phyloP scores from a whole-genome alignment of 2,888 invertebrate species.

The Eueremaeus valkanovi region DNA sequence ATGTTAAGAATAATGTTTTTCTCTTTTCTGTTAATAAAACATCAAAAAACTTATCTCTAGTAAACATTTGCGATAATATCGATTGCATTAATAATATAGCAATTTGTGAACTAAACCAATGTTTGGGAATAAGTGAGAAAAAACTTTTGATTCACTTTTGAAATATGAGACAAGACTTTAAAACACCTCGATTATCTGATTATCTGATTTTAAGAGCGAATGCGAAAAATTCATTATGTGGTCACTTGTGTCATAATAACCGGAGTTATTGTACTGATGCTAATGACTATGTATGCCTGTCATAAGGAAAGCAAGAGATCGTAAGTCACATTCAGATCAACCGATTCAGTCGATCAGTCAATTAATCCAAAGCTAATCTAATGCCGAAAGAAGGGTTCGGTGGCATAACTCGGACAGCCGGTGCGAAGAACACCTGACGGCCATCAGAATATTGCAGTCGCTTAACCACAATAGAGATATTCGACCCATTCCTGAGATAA shows the following conservation, averaged over 20 bases:
- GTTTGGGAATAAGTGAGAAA: neutral
- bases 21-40: neutral
- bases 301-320: slow-evolving; percentile 26
- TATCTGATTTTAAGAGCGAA: neutral
- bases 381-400: neutral
- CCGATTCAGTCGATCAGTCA: no score
- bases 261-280: neutral
- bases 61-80: slow-evolving; percentile 21
- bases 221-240: slow-evolving; percentile 18
- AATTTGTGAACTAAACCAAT: slow-evolving; percentile 14
- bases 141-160: neutral
- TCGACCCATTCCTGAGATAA: neutral
- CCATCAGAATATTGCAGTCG: neutral
- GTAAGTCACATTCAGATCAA: neutral
- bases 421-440: neutral
- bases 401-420: neutral
- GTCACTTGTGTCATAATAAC: slow-evolving; percentile 8
- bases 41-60: neutral
- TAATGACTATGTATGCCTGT: slow-evolving; percentile 21
- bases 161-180: neutral
- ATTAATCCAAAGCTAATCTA: neutral
- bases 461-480: neutral
- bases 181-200: neutral
- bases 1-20: neutral
- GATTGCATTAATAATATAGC: slow-evolving; percentile 16